phyloP scores from a whole-genome alignment of 1,140 invertebrate species.

The Penaeus japonicus region DNA sequence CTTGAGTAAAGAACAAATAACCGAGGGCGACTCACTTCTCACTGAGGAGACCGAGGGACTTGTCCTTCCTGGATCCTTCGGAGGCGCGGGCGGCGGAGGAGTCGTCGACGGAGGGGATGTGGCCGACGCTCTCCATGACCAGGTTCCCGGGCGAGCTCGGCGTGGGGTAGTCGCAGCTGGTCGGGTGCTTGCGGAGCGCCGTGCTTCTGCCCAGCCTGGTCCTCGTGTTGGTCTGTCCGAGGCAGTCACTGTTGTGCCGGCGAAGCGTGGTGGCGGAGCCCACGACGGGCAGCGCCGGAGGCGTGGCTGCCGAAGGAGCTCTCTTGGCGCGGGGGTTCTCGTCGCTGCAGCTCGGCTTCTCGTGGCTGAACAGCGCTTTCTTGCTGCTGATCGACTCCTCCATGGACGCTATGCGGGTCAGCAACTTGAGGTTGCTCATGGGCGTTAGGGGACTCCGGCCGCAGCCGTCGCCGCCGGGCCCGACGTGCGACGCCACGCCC shows the following conservation, averaged over 20 bases:
- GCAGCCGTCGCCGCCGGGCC: neutral
- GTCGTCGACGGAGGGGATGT: slow-evolving; percentile 31
- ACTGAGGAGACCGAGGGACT: slow-evolving; percentile 48
- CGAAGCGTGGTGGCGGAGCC: neutral
- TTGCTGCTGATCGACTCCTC: slow-evolving; percentile 48
- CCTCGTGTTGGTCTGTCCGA: neutral
- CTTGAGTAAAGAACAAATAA: neutral
- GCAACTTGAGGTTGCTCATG: slow-evolving; percentile 43
- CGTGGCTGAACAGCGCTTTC: slow-evolving; percentile 31
- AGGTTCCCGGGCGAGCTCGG: slow-evolving; percentile 13
- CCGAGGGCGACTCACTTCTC: slow-evolving; percentile 42
- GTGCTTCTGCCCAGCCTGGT: neutral
- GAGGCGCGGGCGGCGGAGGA: slow-evolving; percentile 1
- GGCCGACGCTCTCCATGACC: neutral
- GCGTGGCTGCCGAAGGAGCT: neutral
- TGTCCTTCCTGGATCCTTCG: slow-evolving; percentile 48
- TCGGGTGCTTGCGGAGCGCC: slow-evolving; percentile 13
- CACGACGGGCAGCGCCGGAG: neutral
- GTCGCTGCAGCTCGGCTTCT: neutral
- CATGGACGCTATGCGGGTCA: slow-evolving; percentile 51
- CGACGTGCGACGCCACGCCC: neutral
- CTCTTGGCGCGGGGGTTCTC: neutral
- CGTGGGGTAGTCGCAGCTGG: neutral
- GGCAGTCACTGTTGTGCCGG: slow-evolving; percentile 25
- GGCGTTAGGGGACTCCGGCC: slow-evolving; percentile 40